Evolutionary conservation across 2,797 vertebrate genomes (phyloP).

Genomic region (Anguilla pacifica): DNA sequence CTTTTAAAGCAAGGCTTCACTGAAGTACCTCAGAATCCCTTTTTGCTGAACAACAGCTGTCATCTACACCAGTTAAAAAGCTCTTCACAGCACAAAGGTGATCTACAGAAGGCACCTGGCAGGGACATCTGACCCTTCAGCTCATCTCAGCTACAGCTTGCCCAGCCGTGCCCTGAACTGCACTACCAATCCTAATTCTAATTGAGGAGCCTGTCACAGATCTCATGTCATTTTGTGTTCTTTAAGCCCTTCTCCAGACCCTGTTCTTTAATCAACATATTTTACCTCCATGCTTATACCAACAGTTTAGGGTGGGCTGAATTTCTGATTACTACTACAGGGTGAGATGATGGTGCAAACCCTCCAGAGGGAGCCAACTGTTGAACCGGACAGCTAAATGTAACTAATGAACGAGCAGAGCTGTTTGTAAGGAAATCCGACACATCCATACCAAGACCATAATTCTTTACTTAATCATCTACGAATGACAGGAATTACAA

Average conservation of each 20-base stretch:
- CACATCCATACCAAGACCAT: not conserved
- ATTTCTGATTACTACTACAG: not conserved
- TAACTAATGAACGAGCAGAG: not conserved
- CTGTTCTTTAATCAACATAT: not conserved
- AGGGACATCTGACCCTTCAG: not conserved
- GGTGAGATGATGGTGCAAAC: not conserved
- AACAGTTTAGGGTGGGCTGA: not conserved
- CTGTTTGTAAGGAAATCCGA: not conserved
- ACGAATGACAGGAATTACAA: not conserved
- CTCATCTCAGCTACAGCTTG: not conserved
- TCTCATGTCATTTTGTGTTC: not conserved
- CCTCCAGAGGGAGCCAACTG: not conserved
- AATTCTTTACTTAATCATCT: constrained; percentile 15
- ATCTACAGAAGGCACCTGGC: not conserved
- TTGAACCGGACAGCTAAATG: not conserved
- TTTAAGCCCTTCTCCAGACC: not conserved
- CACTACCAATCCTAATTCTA: too few relatives aligned
- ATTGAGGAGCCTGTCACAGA: not conserved
- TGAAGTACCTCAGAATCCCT: not conserved
- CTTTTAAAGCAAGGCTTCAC: not conserved
- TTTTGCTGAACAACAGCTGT: not conserved
- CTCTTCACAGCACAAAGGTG: not conserved
- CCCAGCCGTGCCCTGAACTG: not conserved
- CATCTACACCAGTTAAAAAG: not conserved
- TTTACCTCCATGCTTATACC: not conserved